Percentiles rank a stretch among this genome's conserved stretches.
Conservation (phyloP, 1,140 invertebrate species). For the Leptopilina clavipes region DNA sequence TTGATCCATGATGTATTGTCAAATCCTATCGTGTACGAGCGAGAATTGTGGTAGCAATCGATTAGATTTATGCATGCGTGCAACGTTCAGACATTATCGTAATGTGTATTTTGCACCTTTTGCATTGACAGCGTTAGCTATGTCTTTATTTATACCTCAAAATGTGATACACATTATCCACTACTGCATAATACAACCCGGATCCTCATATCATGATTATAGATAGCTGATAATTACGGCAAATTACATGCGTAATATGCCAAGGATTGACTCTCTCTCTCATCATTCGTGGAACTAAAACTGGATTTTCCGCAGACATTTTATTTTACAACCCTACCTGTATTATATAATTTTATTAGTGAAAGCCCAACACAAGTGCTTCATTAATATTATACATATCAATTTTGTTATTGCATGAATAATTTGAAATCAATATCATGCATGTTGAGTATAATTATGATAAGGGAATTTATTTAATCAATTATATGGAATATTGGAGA, state of each 20-base stretch:
- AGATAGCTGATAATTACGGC: constrained; percentile 22
- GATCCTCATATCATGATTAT: constrained; percentile 23
- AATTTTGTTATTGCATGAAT: no score
- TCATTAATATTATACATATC: no score
- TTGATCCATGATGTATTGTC: constrained; percentile 48
- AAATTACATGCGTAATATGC: constrained; percentile 21
- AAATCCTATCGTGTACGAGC: constrained; percentile 46
- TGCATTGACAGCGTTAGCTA: constrained; percentile 29
- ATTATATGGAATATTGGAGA: not conserved
- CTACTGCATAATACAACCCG: not conserved
- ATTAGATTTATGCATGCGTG: constrained; percentile 44
- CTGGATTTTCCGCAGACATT: not conserved
- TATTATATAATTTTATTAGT: no score
- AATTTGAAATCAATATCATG: not conserved
- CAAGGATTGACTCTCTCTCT: not conserved
- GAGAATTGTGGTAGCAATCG: constrained; percentile 46
- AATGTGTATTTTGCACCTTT: constrained; percentile 12
- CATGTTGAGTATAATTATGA: not conserved
- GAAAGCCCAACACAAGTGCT: no score
- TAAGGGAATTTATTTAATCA: not conserved
- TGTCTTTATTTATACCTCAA: constrained; percentile 21
- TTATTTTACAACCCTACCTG: not conserved
- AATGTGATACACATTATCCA: constrained; percentile 19
- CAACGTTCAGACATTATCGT: not conserved
- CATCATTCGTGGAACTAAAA: not conserved